Conservation (phyloP, 2,797 vertebrate species). For the Labeo calbasu region DNA sequence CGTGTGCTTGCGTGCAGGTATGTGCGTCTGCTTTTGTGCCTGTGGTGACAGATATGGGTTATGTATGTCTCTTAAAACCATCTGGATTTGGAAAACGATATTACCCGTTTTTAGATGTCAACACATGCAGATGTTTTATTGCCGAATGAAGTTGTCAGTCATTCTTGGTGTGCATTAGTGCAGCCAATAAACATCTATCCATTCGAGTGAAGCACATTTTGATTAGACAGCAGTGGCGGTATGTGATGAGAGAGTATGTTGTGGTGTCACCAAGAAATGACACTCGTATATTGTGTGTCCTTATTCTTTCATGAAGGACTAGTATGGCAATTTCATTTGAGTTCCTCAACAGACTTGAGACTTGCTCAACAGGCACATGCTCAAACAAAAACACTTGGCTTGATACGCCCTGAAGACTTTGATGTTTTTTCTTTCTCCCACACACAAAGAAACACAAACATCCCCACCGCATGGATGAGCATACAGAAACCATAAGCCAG, state of each 20-base stretch:
- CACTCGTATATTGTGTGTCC: slow-evolving; percentile 51
- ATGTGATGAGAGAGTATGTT: slow-evolving; percentile 60
- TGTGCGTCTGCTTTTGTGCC: slow-evolving; percentile 41
- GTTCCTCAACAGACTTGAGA: slow-evolving; percentile 62
- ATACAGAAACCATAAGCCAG: neutral
- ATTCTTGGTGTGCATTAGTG: slow-evolving; percentile 59
- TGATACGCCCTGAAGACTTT: slow-evolving; percentile 1
- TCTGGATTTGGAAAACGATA: slow-evolving; percentile 60
- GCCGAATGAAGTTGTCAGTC: slow-evolving; percentile 50
- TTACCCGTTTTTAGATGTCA: slow-evolving; percentile 45
- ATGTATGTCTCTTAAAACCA: slow-evolving; percentile 57
- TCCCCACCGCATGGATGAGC: neutral
- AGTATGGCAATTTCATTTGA: slow-evolving; percentile 50
- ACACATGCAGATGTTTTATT: slow-evolving; percentile 45
- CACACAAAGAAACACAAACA: slow-evolving; percentile 26
- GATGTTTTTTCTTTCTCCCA: neutral
- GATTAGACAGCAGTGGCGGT: slow-evolving; percentile 56
- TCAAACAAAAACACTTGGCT: slow-evolving; percentile 30
- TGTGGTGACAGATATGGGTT: slow-evolving; percentile 53
- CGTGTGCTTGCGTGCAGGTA: slow-evolving; percentile 37
- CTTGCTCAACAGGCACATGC: slow-evolving; percentile 11
- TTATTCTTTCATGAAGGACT: slow-evolving; percentile 65
- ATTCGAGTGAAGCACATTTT: slow-evolving; percentile 55
- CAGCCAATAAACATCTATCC: slow-evolving; percentile 63
- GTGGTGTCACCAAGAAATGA: slow-evolving; percentile 49